Percentiles rank a stretch among this genome's conserved stretches.
phyloP scores from a whole-genome alignment of 30 jellyfish, hydroid and myxozoan species.

The Mastigias papua region DNA sequence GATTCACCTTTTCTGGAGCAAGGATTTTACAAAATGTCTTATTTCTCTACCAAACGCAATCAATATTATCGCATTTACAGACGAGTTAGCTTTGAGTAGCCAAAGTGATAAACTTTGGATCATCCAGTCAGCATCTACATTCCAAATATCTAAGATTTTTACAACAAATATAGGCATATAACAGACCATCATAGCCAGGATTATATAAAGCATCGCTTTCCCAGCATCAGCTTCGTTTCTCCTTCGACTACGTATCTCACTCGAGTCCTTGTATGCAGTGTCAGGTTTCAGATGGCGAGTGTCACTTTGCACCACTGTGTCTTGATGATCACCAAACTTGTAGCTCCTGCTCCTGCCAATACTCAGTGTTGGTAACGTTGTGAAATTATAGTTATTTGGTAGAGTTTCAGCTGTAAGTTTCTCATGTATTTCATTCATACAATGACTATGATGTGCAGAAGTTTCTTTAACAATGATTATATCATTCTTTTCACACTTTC shows the following conservation, averaged over 20 bases:
- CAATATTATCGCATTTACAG: constrained; percentile 12
- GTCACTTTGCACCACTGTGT: background rate
- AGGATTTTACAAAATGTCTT: background rate
- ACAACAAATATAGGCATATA: constrained; percentile 7
- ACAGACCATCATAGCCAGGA: background rate
- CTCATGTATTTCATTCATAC: background rate
- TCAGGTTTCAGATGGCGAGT: background rate
- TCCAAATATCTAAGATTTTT: background rate
- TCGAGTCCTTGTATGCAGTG: background rate
- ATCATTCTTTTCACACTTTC: no score
- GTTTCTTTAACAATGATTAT: background rate
- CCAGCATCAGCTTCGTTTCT: constrained; percentile 3
- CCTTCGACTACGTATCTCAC: background rate
- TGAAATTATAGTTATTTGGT: no score
- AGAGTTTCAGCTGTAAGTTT: background rate
- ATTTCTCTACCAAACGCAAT: background rate
- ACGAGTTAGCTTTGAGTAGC: background rate
- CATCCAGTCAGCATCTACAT: background rate
- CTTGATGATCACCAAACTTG: background rate
- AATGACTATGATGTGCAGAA: background rate
- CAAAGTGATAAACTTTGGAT: background rate
- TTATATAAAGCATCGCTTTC: constrained; percentile 15
- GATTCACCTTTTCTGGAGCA: background rate
- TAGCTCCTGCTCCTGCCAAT: no score
- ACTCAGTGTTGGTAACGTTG: no score